These are phyloP conservation scores for Cetoscarus ocellatus DNA, from an alignment of 2,797 vertebrate genomes.

Conservation along the genomic window DNA sequence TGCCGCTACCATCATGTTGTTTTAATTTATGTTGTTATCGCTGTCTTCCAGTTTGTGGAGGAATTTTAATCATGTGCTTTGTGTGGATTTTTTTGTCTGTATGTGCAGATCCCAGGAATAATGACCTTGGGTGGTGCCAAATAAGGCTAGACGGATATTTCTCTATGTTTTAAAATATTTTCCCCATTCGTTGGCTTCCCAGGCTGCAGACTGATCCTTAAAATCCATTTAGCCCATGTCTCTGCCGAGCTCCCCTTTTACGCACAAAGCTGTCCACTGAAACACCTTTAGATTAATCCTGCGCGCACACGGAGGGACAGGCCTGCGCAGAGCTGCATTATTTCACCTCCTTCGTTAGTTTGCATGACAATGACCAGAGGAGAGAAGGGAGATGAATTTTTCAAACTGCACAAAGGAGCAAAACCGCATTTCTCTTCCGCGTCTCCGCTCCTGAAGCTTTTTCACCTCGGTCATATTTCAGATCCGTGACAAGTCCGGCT, in stretches of 20 bases:
- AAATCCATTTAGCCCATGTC: not conserved
- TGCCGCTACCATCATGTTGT: too few relatives aligned
- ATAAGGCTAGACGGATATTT: too few relatives aligned
- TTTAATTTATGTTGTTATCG: not conserved
- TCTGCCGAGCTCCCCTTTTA: not conserved
- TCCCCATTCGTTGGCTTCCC: not conserved
- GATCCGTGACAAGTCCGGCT: slow-evolving; percentile 50
- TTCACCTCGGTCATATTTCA: slow-evolving; percentile 67
- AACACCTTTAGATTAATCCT: slow-evolving; percentile 37
- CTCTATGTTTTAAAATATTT: not conserved
- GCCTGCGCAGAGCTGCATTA: slow-evolving; percentile 23
- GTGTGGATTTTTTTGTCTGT: not conserved
- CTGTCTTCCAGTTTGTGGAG: too few relatives aligned
- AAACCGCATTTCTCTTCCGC: slow-evolving; percentile 60
- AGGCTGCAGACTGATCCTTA: not conserved
- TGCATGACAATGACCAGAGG: slow-evolving; percentile 69
- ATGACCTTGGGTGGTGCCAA: too few relatives aligned
- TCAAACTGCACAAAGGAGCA: slow-evolving; percentile 68
- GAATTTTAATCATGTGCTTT: not conserved
- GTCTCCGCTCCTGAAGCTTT: slow-evolving; percentile 38
- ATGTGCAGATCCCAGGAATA: too few relatives aligned
- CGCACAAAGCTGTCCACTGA: slow-evolving; percentile 9
- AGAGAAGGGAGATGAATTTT: slow-evolving; percentile 61
- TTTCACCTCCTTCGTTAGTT: slow-evolving; percentile 26
- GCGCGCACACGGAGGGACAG: slow-evolving; percentile 7